phyloP scores from a whole-genome alignment of 2,113 vertebrate species.

The Felis catus region F.catus_Fca126_mat1.0 CM031423.1:1731001-1731500 shows the following conservation, averaged over 20 bases:
- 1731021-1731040: neutral
- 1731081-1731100: neutral
- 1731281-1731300: accelerated
- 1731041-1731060: too few species aligned
- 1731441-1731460: accelerated
- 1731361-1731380: too few species aligned
- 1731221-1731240: neutral
- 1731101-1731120: neutral
- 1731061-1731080: neutral
- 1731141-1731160: neutral
- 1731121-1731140: neutral
- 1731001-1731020: neutral
- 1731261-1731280: neutral
- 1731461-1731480: accelerated
- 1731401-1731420: neutral
- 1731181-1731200: neutral
- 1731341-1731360: too few species aligned
- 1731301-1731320: too few species aligned
- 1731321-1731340: neutral
- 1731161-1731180: neutral
- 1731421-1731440: neutral
- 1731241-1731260: neutral
- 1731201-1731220: accelerated
- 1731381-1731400: neutral
- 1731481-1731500: accelerated